Evolutionary conservation across 2,888 invertebrate species (phyloP).

Genomic region (Dryocosmus kuriphilus): DNA sequence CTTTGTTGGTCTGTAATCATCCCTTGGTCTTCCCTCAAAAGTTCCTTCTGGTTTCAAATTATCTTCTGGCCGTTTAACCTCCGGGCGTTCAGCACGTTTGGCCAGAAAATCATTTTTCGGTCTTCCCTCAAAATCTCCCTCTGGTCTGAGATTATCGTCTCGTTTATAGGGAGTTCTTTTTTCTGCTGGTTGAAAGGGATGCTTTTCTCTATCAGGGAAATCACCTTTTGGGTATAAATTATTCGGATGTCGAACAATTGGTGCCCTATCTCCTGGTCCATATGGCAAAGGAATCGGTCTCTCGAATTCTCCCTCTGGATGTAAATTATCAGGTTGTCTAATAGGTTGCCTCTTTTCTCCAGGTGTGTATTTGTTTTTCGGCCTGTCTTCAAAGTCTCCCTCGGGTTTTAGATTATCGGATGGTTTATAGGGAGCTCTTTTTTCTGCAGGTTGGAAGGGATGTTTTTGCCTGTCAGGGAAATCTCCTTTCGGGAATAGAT

Average conservation of each 20-base stretch:
- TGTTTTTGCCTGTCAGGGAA: constrained; percentile 78
- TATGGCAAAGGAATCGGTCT: constrained; percentile 71
- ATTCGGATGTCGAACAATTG: constrained; percentile 60
- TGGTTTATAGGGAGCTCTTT: constrained; percentile 76
- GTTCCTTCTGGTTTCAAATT: constrained; percentile 74
- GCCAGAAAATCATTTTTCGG: constrained; percentile 84
- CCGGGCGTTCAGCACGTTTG: constrained; percentile 80
- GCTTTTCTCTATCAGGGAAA: constrained; percentile 72
- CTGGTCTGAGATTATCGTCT: constrained; percentile 79
- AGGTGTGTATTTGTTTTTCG: constrained; percentile 61
- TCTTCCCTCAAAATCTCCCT: constrained; percentile 76
- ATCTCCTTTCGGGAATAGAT: constrained; percentile 78
- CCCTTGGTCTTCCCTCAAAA: constrained; percentile 81
- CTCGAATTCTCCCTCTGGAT: constrained; percentile 75
- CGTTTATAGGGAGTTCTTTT: constrained; percentile 77
- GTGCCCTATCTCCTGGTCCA: constrained; percentile 61
- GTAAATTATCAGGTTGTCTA: constrained; percentile 68
- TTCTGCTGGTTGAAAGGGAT: constrained; percentile 77
- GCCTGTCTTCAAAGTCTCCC: constrained; percentile 71
- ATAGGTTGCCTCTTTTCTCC: constrained; percentile 49
- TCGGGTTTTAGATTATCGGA: constrained; percentile 68
- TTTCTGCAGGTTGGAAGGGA: constrained; percentile 72
- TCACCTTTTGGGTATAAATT: constrained; percentile 77
- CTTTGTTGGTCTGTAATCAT: constrained; percentile 74
- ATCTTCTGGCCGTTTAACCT: constrained; percentile 56